Percentiles rank a stretch among this genome's conserved stretches.
Conservation (phyloP, 2,113 vertebrate genomes). For the Erinaceus europaeus region DNA sequence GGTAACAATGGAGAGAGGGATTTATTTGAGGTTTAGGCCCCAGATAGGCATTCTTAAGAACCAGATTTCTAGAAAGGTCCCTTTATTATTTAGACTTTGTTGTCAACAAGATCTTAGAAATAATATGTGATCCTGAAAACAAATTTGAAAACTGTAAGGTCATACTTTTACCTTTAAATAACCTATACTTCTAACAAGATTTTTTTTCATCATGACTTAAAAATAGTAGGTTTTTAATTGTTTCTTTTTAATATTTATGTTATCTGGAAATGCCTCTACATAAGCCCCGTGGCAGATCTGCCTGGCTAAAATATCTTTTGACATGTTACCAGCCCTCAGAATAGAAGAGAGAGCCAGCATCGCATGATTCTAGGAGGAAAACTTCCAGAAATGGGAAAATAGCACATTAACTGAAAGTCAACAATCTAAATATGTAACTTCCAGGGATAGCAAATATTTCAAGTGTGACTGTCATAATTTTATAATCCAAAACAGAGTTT, state of each 20-base stretch:
- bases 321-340: conserved; percentile 69
- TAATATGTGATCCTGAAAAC: neutral
- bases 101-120: conserved; percentile 22
- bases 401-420: conserved; percentile 59
- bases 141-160: neutral
- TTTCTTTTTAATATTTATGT: conserved; percentile 67
- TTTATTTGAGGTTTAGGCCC: too few species aligned
- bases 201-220: neutral
- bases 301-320: conserved; percentile 69
- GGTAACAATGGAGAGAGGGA: too few species aligned
- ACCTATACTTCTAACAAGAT: conserved; percentile 12
- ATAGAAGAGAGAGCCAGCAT: conserved; percentile 23
- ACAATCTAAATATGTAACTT: conserved; percentile 65
- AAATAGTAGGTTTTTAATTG: conserved; percentile 33
- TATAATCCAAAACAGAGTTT: conserved; percentile 68
- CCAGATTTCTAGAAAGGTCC: too few species aligned
- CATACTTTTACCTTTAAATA: conserved; percentile 31
- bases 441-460: neutral
- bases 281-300: conserved; percentile 60
- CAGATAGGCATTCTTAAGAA: too few species aligned
- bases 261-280: conserved; percentile 67
- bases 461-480: conserved; percentile 61
- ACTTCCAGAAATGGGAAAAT: conserved; percentile 53
- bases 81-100: neutral
- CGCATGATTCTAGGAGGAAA: conserved; percentile 53